Evolutionary conservation across 1,140 invertebrate genomes (phyloP), one percentile per base, ranked within the genome.

Genomic region (Monomorium pharaonis): DNA sequence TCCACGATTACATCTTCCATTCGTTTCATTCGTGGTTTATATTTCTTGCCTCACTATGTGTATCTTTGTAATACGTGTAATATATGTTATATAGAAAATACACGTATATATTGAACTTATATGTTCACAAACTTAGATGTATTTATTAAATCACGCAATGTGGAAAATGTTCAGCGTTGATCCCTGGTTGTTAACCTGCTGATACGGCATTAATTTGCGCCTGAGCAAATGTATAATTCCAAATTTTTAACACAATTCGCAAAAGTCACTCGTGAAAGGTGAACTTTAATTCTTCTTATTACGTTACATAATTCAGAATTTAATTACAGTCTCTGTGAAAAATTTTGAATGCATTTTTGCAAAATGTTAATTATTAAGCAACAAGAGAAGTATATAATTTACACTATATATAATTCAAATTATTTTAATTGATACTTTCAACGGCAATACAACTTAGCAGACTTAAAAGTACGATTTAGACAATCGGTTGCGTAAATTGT

Each of bases 61-160:
- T 42, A 63, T 37, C 44, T 65, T 78, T 67, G 27, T 37, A 54
- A 42, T 5, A 67, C 16, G 62, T n/a, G 9, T 51, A 21, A 78
- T 78, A 67, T 51, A 67, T 33, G 7, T 37, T 3, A 37, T 67
- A 54, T 18, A 51, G 21, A 67, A 80, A 67, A 80, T 78, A 65
- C 30, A 65, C 30, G 33, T 72, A 33, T 10, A 42, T 70, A 72
- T 16, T 14, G 30, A 54, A 51, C 30, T 51, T 67, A 67, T 33
- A 54, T 33, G 44, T 51, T 67, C 21, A 12, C 30, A 0, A 42
- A 4, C 44, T 9, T 67, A 27, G 30, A 54, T 44, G 21, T n/a
- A 51, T 80, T 80, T 80, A 67, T 54, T 67, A 51, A 67, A 67
- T 5, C 30, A 16, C n/a, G 37, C 16, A 37, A 62, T 62, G 67